Base-by-base conservation (phyloP, 2,113 vertebrate species). In the Oncorhynchus masou region DNA sequence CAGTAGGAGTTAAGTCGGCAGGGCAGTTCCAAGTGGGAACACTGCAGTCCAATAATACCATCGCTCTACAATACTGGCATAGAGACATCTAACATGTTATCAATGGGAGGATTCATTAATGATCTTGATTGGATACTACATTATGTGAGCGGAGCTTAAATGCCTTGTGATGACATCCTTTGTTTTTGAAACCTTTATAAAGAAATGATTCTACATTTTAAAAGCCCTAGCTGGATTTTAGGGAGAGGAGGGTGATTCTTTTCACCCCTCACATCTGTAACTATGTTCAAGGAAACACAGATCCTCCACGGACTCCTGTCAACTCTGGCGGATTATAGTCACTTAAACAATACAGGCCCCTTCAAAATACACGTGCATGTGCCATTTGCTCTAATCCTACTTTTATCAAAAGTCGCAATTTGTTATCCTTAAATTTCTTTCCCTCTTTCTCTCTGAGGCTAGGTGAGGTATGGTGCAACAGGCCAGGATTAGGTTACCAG, bases 401-500 rank as follows among this genome's bases (percentile, higher is more conserved):
- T 86, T 78, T 79, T 82, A 87, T 86, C 83, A 87, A 90, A 88
- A 91, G 77, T 68, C 74, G 79, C 74, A 75, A 87, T 87, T 86
- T 84, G 87, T 88, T 85, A 83, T 80, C 81, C 82, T 72, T 75
- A 57, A 5, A 54, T 54, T 15, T 19, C 79, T 39, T 71, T 72
- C 49, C 69, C 59, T 34, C 27, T 48, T 70, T 34, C 79, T 68
- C 86, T 84, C 83, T 67, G 74, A 16, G 86, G 76, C 81, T 75
- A 57, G 81, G 81, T 78, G 85, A 89, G 85, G 83, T 80, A 78
- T 54, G 67, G 78, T 79, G 83, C 80, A 85, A 88, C 74, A 84
- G 75, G 51, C 70, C 67, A 71, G 85, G 85, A 86, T 88, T 87
- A 87, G 27, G 78, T 91, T 91, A 82, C 85, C 88, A 88, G 90